Evolutionary conservation across 2,888 invertebrate genomes (phyloP).

Genomic region (Synergus gifuensis): DNA sequence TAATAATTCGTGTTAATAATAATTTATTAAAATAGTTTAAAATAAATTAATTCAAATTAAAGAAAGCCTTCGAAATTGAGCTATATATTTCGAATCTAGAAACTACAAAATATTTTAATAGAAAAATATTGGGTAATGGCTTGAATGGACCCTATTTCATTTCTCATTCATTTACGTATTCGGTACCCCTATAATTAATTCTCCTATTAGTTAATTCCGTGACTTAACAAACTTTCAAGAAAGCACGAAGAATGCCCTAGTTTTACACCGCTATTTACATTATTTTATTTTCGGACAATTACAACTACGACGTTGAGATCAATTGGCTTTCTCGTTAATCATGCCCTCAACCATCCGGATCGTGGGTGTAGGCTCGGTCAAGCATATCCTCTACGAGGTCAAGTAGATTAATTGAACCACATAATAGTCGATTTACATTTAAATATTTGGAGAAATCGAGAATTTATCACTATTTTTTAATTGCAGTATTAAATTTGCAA

Average conservation of each 20-base stretch:
- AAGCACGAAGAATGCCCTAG: not conserved
- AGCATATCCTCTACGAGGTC: constrained; percentile 66
- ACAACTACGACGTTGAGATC: constrained; percentile 30
- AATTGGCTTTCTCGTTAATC: constrained; percentile 32
- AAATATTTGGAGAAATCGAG: constrained; percentile 29
- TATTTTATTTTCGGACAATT: constrained; percentile 25
- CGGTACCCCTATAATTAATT: not conserved
- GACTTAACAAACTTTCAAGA: not conserved
- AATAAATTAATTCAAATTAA: too few species aligned
- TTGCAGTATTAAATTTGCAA: not conserved
- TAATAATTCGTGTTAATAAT: too few species aligned
- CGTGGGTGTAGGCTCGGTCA: constrained; percentile 68
- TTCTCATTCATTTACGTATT: not conserved
- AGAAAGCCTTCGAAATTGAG: too few species aligned
- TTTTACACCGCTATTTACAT: constrained; percentile 13
- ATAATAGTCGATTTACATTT: constrained; percentile 49
- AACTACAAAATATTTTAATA: too few species aligned
- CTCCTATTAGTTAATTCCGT: not conserved
- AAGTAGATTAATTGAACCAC: constrained; percentile 71
- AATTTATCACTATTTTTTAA: constrained; percentile 22
- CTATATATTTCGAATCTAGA: too few species aligned
- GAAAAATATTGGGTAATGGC: too few species aligned
- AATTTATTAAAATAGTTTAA: too few species aligned
- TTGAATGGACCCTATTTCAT: not conserved
- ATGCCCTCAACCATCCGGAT: constrained; percentile 66